A percentile compares a stretch with the other conserved stretches of the same genome.
Evolutionary conservation across 1,140 invertebrate genomes (phyloP).

Genomic region (Hormaphis cornu): DNA sequence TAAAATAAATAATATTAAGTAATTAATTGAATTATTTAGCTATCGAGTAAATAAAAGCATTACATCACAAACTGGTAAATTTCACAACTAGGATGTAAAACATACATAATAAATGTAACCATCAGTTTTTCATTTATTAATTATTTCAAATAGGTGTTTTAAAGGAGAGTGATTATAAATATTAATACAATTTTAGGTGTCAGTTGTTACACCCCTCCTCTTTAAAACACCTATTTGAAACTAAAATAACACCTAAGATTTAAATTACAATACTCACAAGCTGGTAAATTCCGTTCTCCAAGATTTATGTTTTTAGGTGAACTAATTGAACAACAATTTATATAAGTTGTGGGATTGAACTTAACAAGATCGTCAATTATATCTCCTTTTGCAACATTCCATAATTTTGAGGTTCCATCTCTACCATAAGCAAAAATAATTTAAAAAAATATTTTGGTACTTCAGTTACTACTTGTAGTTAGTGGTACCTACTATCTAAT

Average conservation of each 20-base stretch:
- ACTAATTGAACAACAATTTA: conserved; percentile 36
- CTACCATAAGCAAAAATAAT: background rate
- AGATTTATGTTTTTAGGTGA: background rate
- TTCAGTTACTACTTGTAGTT: background rate
- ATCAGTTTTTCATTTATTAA: too few species aligned
- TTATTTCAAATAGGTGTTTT: too few species aligned
- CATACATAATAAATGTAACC: too few species aligned
- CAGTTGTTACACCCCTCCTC: too few species aligned
- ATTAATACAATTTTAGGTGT: too few species aligned
- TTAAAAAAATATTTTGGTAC: background rate
- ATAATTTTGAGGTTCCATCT: conserved; percentile 25
- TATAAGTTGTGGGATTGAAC: background rate
- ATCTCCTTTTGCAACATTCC: conserved; percentile 28
- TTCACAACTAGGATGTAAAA: too few species aligned
- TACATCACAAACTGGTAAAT: too few species aligned
- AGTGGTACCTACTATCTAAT: background rate
- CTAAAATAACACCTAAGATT: background rate
- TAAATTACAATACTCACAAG: conserved; percentile 10
- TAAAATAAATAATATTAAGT: too few species aligned
- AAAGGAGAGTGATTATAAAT: too few species aligned
- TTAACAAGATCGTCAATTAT: conserved; percentile 4
- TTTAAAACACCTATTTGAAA: too few species aligned
- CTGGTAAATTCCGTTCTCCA: background rate
- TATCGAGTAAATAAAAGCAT: too few species aligned
- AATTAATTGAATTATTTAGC: too few species aligned